phyloP scores from a whole-genome alignment of 2,113 vertebrate species.

The Athene noctua region DNA sequence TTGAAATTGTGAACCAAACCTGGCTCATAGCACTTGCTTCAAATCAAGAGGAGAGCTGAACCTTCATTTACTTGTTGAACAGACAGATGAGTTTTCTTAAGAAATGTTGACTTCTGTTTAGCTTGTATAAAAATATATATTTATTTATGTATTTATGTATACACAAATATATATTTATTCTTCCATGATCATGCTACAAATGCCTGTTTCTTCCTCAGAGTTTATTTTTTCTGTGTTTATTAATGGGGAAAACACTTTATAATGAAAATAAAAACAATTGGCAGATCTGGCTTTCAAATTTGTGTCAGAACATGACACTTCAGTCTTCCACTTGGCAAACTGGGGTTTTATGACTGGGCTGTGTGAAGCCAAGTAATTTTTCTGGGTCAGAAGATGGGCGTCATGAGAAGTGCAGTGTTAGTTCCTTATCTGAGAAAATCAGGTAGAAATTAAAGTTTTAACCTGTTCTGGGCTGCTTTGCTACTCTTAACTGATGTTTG shows the following conservation, averaged over 20 bases:
- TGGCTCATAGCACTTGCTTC: constrained; percentile 28
- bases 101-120: neutral
- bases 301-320: neutral
- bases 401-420: neutral
- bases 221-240: neutral
- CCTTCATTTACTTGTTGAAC: constrained; percentile 36
- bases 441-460: neutral
- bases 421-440: neutral
- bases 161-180: neutral
- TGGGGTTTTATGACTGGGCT: neutral
- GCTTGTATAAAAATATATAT: neutral
- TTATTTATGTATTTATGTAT: neutral
- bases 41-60: constrained; percentile 40
- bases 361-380: neutral
- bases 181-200: neutral
- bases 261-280: neutral
- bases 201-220: neutral
- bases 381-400: neutral
- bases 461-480: neutral
- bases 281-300: neutral
- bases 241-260: neutral
- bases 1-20: constrained; percentile 50
- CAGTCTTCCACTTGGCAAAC: neutral
- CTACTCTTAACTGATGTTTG: neutral
- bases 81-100: constrained; percentile 25